These are phyloP conservation scores for Paracentrotus lividus DNA, from an alignment of 53 echinoderm and acorn worm genomes.

Conservation along the genomic window DNA sequence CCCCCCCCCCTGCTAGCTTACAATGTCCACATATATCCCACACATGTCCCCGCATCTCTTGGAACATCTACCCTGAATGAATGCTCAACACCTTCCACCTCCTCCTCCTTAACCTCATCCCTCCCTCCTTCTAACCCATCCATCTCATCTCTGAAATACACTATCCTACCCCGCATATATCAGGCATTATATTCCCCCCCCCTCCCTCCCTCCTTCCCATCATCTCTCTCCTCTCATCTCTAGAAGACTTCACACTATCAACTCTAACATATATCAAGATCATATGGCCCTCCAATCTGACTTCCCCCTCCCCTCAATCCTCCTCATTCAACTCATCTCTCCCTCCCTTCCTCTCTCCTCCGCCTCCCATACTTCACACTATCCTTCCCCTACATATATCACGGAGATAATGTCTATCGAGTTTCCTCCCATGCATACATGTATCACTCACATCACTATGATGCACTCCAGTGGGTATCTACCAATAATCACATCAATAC, in stretches of 20 bases:
- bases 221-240: background rate
- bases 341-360: background rate
- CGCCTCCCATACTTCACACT: background rate
- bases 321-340: background rate
- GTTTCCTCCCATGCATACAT: conserved; percentile 12
- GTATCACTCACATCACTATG: background rate
- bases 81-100: background rate
- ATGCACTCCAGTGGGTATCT: background rate
- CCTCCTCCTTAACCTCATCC: background rate
- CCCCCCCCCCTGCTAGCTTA: no score
- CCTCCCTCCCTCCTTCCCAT: background rate
- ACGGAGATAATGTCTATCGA: background rate
- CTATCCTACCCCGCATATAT: background rate
- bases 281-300: background rate
- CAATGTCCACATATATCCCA: no score
- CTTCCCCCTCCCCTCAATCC: background rate
- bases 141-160: background rate
- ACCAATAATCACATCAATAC: background rate
- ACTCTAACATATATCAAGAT: no score
- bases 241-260: background rate
- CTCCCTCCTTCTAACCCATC: background rate
- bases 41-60: no score
- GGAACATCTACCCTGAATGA: no score
- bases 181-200: background rate
- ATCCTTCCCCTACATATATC: background rate